Percentiles rank a stretch among this genome's conserved stretches.
These are phyloP conservation scores for Huso huso DNA, from an alignment of 2,797 vertebrate genomes.

Conservation along the genomic window DNA sequence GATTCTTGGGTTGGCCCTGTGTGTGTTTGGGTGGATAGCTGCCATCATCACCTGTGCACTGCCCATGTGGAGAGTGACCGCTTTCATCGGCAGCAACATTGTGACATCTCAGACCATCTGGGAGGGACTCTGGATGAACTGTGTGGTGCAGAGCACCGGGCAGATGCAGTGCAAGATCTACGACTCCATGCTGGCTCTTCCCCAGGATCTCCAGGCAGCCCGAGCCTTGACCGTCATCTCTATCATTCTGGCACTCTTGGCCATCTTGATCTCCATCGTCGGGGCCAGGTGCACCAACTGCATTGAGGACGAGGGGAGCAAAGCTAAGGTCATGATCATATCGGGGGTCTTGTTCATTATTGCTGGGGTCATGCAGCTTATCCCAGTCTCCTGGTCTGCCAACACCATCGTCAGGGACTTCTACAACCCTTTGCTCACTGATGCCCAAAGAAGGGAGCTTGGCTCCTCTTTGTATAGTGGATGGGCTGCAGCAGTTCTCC, in stretches of 20 bases:
- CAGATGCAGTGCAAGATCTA: constrained; percentile 86
- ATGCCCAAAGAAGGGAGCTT: constrained; percentile 77
- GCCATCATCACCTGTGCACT: constrained; percentile 75
- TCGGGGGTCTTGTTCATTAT: constrained; percentile 80
- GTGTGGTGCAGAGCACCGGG: constrained; percentile 80
- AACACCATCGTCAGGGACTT: constrained; percentile 88
- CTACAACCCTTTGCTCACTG: constrained; percentile 73
- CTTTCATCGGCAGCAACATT: constrained; percentile 88
- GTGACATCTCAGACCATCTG: constrained; percentile 81
- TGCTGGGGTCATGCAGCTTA: constrained; percentile 75
- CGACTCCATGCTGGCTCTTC: constrained; percentile 75
- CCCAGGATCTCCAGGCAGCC: constrained; percentile 80
- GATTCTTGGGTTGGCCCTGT: constrained; percentile 72
- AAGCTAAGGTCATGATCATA: constrained; percentile 85
- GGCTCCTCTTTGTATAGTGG: constrained; percentile 81
- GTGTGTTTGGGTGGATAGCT: constrained; percentile 79
- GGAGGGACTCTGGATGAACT: constrained; percentile 86
- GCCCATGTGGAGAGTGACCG: constrained; percentile 86
- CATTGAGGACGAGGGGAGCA: constrained; percentile 79
- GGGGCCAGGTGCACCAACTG: constrained; percentile 93
- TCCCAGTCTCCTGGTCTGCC: constrained; percentile 87
- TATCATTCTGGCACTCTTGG: constrained; percentile 72
- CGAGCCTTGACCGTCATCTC: constrained; percentile 77
- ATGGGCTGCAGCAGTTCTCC: constrained; percentile 75
- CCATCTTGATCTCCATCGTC: constrained; percentile 73